Percentiles rank a stretch among this genome's conserved stretches.
phyloP scores from a whole-genome alignment of 92 coral and sea anemone genomes.

The Porites divaricata region DNA sequence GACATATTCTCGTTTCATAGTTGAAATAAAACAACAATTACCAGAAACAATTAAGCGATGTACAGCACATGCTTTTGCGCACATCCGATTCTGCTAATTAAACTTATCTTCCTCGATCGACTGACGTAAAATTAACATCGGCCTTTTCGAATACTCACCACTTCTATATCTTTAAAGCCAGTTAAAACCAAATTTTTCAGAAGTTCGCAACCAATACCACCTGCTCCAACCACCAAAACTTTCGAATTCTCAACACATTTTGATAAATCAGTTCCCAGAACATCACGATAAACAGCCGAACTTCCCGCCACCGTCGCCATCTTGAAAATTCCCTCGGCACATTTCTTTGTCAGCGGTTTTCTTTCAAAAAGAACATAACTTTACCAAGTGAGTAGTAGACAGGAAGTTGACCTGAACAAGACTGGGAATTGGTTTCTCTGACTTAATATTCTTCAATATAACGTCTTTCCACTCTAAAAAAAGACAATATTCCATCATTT shows the following conservation, averaged over 20 bases:
- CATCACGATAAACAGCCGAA: constrained; percentile 58
- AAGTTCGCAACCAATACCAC: constrained; percentile 99
- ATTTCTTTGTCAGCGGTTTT: constrained; percentile 42
- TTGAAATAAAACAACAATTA: not conserved
- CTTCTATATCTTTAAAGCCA: constrained; percentile 95
- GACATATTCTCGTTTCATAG: not conserved
- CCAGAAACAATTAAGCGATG: not conserved
- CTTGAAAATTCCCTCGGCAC: constrained; percentile 13
- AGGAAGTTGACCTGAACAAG: no score
- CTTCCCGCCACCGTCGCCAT: constrained; percentile 78
- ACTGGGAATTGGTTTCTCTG: not conserved
- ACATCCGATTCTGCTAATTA: not conserved
- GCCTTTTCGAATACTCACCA: constrained; percentile 53
- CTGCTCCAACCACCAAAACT: constrained; percentile 97
- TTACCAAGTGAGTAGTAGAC: not conserved
- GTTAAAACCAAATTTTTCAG: constrained; percentile 92
- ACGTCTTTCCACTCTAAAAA: not conserved
- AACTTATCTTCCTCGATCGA: not conserved
- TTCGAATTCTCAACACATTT: constrained; percentile 69
- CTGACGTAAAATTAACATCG: not conserved
- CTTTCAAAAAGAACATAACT: not conserved
- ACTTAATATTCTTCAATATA: not conserved
- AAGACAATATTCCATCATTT: not conserved
- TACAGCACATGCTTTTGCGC: not conserved
- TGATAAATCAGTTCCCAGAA: constrained; percentile 81